Base-by-base conservation (phyloP, 2,888 invertebrate genomes). In the Iselma pallidipennis region DNA sequence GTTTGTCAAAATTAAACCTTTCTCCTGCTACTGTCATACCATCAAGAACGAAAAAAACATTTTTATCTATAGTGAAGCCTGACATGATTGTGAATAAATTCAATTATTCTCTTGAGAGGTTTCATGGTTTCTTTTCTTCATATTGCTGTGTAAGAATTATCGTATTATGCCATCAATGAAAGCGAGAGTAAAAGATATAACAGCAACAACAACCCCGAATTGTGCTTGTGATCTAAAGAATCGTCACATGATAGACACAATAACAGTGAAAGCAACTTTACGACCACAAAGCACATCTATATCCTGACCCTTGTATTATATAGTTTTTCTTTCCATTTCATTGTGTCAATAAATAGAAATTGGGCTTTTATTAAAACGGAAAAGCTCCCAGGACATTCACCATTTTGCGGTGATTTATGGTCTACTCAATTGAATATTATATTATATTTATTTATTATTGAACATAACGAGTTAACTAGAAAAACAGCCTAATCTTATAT, bases 261-360 rank as follows among this genome's bases (percentile, higher is more conserved):
- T 50, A 55, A 55, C 21, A 50, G 49, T 59, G 50, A 59, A 53
- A 50, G 55, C 33, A 37, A 19, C 55, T 55, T 59, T 59, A 59
- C 59, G 59, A 50, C 59, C 59, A 55, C 59, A 59, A 59, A 53
- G 58, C 58, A 58, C 48, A 31, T 52, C 31, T 45, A 59, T 59
- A 57, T 49, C 48, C n/a, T 53, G 57, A 57, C 57, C 57, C 57
- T 52, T 26, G 7, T 48, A n/a, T n/a, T n/a, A n/a, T n/a, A 51
- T 51, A 53, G 54, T 59, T 59, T 42, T 29, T 59, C 51, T 59
- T 42, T 29, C 50, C 49, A 49, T 37, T 55, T 55, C 33, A 50
- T 45, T 37, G 54, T 59, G 59, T 59, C 59, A 59, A 59, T 59
- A 59, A 59, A 59, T 50, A 55, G 55, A 59, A 59, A 59, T 55